phyloP scores from a whole-genome alignment of 2,113 vertebrate genomes.

The Serinus canaria region DNA sequence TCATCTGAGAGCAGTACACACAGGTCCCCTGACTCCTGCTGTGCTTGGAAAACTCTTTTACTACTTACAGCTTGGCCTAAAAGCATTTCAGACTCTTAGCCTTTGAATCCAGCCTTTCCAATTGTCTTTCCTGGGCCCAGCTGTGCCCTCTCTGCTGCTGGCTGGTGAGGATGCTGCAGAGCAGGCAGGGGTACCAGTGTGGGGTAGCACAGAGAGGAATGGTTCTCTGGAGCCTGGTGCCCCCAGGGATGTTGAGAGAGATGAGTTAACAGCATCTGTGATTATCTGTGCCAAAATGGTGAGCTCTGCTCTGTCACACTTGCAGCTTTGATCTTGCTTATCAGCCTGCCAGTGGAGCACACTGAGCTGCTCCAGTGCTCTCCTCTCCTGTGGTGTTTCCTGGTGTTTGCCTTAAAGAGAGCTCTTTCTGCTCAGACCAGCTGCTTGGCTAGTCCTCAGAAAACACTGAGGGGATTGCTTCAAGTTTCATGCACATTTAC shows the following conservation, averaged over 20 bases:
- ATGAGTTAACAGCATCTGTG: neutral
- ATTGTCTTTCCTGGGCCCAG: neutral
- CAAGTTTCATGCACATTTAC: too few relatives aligned
- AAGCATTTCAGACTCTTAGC: neutral
- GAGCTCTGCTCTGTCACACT: neutral
- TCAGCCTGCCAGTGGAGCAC: fast-evolving
- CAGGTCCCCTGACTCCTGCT: neutral
- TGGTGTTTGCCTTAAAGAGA: neutral
- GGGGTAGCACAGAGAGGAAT: neutral
- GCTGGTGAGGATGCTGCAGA: neutral
- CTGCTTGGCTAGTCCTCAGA: too few relatives aligned
- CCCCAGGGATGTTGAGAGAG: neutral
- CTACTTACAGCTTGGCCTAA: neutral
- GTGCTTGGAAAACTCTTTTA: neutral
- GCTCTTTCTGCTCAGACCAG: too few relatives aligned
- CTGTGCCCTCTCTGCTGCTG: neutral
- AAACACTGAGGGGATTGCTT: too few relatives aligned
- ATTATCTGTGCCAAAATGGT: neutral
- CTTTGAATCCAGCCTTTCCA: neutral
- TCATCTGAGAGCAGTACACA: neutral
- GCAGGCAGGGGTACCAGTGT: neutral
- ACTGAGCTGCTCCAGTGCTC: neutral
- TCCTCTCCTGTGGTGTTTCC: neutral
- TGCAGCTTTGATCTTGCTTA: neutral
- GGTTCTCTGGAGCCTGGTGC: neutral